phyloP scores from a whole-genome alignment of 2,113 vertebrate species.

The Scopus umbretta region DNA sequence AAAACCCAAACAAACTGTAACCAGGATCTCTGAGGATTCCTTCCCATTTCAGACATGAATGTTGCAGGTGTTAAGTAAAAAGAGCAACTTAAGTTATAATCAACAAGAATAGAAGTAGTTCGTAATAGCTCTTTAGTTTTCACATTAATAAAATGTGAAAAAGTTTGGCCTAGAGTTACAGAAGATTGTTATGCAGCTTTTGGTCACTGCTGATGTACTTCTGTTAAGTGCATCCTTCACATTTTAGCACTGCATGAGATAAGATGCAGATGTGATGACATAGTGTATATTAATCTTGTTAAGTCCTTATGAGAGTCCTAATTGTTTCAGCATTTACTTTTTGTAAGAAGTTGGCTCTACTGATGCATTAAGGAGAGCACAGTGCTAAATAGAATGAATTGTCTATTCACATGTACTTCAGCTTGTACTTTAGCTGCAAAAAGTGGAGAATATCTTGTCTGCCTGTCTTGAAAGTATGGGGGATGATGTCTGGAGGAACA shows the following conservation, averaged over 20 bases:
- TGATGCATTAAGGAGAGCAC: background rate
- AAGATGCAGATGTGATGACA: background rate
- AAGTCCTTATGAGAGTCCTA: background rate
- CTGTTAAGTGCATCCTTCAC: background rate
- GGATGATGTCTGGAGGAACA: background rate
- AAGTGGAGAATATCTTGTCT: background rate
- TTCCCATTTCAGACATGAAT: background rate
- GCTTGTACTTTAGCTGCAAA: background rate
- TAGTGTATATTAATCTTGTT: background rate
- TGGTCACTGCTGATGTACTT: background rate
- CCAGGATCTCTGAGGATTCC: background rate
- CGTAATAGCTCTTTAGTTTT: background rate
- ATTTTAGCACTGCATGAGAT: background rate
- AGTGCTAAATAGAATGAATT: background rate
- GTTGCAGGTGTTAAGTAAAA: background rate
- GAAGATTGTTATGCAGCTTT: background rate
- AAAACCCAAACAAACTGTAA: background rate
- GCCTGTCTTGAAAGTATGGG: background rate
- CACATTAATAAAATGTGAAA: background rate
- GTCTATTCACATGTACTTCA: background rate
- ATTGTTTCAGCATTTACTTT: background rate
- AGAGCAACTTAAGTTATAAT: background rate
- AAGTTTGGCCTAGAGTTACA: conserved; percentile 15
- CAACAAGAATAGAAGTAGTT: background rate
- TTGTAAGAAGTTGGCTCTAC: background rate